These are phyloP conservation scores for Chrysochloris asiatica DNA, from an alignment of 2,113 vertebrate genomes.

Conservation along the genomic window DNA sequence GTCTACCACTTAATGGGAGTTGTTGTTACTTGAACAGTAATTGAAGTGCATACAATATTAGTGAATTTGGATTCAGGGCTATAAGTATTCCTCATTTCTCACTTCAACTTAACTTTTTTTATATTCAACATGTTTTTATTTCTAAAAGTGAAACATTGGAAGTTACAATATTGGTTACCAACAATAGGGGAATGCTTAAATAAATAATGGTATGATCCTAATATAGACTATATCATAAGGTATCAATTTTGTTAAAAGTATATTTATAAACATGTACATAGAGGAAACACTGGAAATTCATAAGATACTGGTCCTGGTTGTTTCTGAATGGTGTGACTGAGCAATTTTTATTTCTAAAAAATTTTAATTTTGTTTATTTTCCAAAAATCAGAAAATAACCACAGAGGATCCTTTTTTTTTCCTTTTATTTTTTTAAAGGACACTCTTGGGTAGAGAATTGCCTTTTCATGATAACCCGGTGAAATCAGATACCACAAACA, in stretches of 20 bases:
- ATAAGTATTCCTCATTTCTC: not conserved
- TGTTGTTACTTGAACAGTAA: not conserved
- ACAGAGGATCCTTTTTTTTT: not conserved
- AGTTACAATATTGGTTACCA: not conserved
- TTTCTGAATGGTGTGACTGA: not conserved
- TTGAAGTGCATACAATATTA: not conserved
- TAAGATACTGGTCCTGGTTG: not conserved
- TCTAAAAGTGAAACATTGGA: not conserved
- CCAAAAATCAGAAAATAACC: conserved; percentile 13
- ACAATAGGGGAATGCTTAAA: not conserved
- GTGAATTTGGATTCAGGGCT: not conserved
- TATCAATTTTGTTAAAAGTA: not conserved
- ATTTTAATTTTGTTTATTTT: conserved; percentile 15
- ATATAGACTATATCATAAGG: not conserved
- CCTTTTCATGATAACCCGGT: not conserved
- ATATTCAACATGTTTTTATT: conserved; percentile 24
- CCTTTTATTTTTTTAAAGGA: not conserved
- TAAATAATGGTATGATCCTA: not conserved
- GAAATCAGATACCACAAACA: not conserved
- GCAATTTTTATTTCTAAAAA: not conserved
- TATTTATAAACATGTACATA: not conserved
- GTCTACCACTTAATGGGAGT: not conserved
- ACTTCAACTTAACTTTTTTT: not conserved
- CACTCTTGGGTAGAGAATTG: not conserved
- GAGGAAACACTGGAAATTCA: not conserved